Evolutionary conservation across 2,113 vertebrate genomes (phyloP), one percentile per base, ranked within the genome.

Genomic region (Cygnus atratus): DNA sequence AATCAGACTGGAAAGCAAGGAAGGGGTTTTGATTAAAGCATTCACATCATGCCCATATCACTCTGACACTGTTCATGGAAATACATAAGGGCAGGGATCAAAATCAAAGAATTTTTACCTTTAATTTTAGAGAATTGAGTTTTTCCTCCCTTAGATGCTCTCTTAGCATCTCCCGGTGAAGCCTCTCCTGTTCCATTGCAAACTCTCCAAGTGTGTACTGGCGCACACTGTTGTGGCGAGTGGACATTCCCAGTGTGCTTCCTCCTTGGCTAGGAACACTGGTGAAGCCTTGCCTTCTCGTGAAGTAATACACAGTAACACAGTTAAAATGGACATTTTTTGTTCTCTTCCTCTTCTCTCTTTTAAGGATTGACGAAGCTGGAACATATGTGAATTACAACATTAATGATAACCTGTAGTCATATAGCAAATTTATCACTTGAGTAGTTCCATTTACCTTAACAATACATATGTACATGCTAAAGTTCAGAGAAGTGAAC

Each of bases 251-350:
- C 98, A 99, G 97, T 0, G 99, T 99, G 97, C 99, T 99, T 86
- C 99, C 99, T 3, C 99, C 99, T 94, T 99, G 99, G 92, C 99
- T 99, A 97, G 99, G 99, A 88, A 99, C 99, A 1, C 99, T 99
- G 77, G 99, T 99, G 98, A 99, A 99, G 90, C 99, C 99, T 97
- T 99, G 99, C 44, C 99, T 97, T 86, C 99, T 98, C 13, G 99
- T 98, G 97, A 99, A 99, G 98, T 99, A 99, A 97, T 99, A 99
- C 87, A 99, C 99, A 0, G 99, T 99, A 95, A 99, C 99, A n/a
- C 99, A 99, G 71, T 99, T 99, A 61, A 99, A 99, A 84, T 99
- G 99, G 37, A 99, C 99, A 98, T 99, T 99, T 95, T 99, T 98
- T 1, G 98, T 98, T 93, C 99, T 98, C 97, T 99, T 98, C 35